Conservation (phyloP, 2,797 vertebrate genomes). For the Anabacerthia variegaticeps region DNA sequence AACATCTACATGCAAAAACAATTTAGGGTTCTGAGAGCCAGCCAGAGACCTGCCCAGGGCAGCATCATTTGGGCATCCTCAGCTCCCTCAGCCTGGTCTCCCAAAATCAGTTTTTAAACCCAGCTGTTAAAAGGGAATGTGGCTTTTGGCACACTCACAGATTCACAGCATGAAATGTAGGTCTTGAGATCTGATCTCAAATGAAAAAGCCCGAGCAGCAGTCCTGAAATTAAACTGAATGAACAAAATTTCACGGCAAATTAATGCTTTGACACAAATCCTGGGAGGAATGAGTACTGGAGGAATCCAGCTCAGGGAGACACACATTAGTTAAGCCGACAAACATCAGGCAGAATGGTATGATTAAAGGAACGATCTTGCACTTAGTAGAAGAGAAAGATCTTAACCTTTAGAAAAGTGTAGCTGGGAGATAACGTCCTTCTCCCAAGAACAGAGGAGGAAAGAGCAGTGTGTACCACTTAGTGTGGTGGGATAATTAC, state of each 20-base stretch:
- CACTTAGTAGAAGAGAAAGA: conserved; percentile 15
- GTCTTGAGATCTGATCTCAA: not conserved
- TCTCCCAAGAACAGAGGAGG: not conserved
- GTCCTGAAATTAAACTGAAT: conserved; percentile 16
- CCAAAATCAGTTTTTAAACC: not conserved
- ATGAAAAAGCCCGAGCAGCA: not conserved
- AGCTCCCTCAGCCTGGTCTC: not conserved
- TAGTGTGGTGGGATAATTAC: not conserved
- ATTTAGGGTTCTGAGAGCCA: not conserved
- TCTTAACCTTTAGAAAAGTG: conserved; percentile 23
- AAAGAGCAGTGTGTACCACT: not conserved
- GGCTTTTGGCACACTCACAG: not conserved
- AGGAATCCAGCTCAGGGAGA: not conserved
- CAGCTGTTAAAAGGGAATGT: not conserved
- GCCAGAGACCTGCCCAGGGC: not conserved
- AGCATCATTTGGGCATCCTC: not conserved
- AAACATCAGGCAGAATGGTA: conserved; percentile 24
- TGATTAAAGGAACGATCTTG: conserved; percentile 46
- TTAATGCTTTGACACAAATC: conserved; percentile 35
- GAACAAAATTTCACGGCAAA: not conserved
- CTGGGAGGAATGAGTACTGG: not conserved
- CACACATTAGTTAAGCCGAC: not conserved
- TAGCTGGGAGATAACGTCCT: not conserved
- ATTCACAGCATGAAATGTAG: not conserved
- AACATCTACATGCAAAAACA: not conserved